Base-by-base conservation (phyloP, 2,888 invertebrate genomes). In the Cistogaster globosa region DNA sequence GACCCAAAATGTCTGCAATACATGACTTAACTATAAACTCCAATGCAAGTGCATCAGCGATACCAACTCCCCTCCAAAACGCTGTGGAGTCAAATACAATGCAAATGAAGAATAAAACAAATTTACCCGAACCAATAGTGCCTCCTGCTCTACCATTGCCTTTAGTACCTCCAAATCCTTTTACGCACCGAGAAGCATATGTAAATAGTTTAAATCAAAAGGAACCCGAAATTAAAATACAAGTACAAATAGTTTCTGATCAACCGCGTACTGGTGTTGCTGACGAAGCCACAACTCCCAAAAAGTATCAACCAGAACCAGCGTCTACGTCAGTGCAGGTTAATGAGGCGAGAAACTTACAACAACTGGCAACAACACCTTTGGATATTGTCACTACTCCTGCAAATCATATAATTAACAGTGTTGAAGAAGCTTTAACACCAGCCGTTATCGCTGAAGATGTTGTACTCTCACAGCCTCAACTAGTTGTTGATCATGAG, bases 181-280 rank as follows among this genome's bases (percentile, higher is more conserved):
- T 90, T 82, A 88, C 89, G 51, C 89, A 90, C 72, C 90, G 90
- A 62, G 90, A 90, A 87, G 90, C 90, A 38, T 92, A 92, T 85
- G 90, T 90, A 48, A 90, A 91, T 84, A 91, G 91, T 79, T 87
- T 92, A 58, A 92, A 92, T 90, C 92, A 92, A 90, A 92, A 92
- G 82, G 90, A 92, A 88, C 92, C 92, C 74, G 92, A 91, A 89
- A 91, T 92, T 87, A 92, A 92, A 91, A 91, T 91, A 75, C 90
- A 92, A 90, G 89, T 92, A 86, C 91, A 92, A 90, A 91, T 92
- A 82, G 90, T 91, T 26, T 92, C 92, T 78, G 92, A 92, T 86
- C 89, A 89, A 68, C 82, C 82, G 3, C 80, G 80, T 78, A 32
- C 62, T 55, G 53, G 11, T 38, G 53, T 9, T 51, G 60, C 55